Evolutionary conservation across 2,113 vertebrate genomes (phyloP).

Genomic region (Corythornis cristatus): DNA sequence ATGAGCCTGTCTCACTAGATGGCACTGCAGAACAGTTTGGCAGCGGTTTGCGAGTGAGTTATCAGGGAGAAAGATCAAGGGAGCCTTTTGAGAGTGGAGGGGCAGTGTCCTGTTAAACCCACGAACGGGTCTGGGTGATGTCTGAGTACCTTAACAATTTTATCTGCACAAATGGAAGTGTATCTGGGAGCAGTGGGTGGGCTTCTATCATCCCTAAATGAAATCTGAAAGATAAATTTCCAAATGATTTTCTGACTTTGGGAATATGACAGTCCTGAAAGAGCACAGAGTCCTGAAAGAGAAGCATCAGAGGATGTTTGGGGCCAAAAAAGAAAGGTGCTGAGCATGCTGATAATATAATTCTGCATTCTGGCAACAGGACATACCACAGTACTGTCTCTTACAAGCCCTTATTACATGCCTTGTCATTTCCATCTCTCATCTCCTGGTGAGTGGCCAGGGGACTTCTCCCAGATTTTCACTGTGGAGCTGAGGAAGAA

Average conservation of each 20-base stretch:
- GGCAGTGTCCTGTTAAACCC: neutral
- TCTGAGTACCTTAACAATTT: neutral
- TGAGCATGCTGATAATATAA: neutral
- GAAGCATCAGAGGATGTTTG: neutral
- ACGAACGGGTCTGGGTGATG: neutral
- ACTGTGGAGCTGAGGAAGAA: neutral
- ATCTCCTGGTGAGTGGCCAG: neutral
- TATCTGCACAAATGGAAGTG: neutral
- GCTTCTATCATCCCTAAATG: neutral
- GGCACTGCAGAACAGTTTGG: slow-evolving; percentile 51
- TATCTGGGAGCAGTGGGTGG: neutral
- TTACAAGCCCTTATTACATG: neutral
- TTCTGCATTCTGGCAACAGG: neutral
- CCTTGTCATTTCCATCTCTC: neutral
- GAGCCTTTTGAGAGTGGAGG: neutral
- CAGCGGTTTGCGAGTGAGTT: neutral
- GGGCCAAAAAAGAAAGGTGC: neutral
- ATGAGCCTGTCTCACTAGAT: slow-evolving; percentile 50
- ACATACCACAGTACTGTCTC: neutral
- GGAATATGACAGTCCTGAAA: neutral
- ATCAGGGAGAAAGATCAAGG: neutral
- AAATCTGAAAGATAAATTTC: neutral
- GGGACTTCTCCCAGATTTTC: neutral
- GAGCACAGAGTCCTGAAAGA: neutral
- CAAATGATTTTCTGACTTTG: neutral